Evolutionary conservation across 1,140 invertebrate species (phyloP).

Genomic region (Lethrus apterus): DNA sequence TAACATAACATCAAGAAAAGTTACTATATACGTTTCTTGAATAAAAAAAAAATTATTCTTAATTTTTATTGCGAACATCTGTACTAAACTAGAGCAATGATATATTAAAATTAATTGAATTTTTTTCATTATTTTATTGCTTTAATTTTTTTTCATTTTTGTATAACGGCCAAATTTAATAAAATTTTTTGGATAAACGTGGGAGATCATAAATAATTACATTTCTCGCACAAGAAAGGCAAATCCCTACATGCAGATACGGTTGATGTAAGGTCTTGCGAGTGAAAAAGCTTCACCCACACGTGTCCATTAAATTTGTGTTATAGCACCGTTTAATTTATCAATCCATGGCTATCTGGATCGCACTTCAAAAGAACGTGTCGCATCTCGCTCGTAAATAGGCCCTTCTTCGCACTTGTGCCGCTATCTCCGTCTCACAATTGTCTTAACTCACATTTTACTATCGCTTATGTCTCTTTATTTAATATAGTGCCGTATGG

Average conservation of each 20-base stretch:
- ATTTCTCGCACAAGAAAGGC: constrained; percentile 4
- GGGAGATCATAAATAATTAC: background rate
- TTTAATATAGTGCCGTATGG: constrained; percentile 9
- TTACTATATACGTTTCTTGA: no score
- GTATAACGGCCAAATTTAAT: no score
- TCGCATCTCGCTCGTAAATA: constrained; percentile 24
- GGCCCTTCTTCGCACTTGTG: constrained; percentile 21
- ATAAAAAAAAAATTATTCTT: no score
- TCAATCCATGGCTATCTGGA: constrained; percentile 25
- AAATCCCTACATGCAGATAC: constrained; percentile 14
- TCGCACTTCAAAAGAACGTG: constrained; percentile 16
- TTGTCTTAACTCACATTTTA: constrained; percentile 15
- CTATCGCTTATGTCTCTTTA: constrained; percentile 14
- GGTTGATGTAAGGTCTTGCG: constrained; percentile 18
- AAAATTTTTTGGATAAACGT: no score
- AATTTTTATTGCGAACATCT: no score
- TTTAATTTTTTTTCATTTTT: no score
- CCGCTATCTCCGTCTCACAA: constrained; percentile 9
- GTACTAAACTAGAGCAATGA: no score
- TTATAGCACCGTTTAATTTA: constrained; percentile 26
- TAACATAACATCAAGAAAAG: no score
- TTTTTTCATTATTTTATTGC: no score
- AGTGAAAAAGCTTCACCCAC: constrained; percentile 21
- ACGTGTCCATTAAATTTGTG: constrained; percentile 26
- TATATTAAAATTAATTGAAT: no score